These are phyloP conservation scores for Diploptera punctata DNA, from an alignment of 2,888 invertebrate species.

Conservation along the genomic window DNA sequence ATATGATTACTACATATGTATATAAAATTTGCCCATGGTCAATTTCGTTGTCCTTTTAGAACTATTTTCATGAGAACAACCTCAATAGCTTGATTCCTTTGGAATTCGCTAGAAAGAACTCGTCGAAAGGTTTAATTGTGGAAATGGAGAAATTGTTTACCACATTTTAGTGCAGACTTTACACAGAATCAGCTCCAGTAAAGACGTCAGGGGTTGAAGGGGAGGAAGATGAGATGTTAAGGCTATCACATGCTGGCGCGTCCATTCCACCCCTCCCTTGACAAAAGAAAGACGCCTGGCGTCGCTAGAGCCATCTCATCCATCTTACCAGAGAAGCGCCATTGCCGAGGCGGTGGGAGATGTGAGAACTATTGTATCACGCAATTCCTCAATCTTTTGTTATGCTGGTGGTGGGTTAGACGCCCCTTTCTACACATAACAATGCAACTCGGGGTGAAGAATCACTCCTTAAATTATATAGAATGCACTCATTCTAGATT, in stretches of 20 bases:
- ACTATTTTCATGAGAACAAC: no score
- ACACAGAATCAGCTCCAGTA: background rate
- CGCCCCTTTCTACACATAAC: conserved; percentile 1
- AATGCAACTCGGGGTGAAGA: conserved; percentile 1
- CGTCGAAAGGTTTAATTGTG: no score
- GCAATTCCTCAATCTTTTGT: conserved; percentile 31
- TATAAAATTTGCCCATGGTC: no score
- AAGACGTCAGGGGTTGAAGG: background rate
- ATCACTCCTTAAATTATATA: no score
- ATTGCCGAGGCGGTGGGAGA: conserved; percentile 25
- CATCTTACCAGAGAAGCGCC: conserved; percentile 9
- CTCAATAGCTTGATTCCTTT: no score
- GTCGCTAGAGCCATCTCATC: conserved; percentile 18
- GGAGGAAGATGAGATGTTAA: conserved; percentile 28
- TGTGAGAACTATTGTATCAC: conserved; percentile 30
- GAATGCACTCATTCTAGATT: no score
- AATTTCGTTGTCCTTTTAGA: no score
- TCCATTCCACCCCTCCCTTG: conserved; percentile 23
- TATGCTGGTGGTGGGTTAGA: conserved; percentile 12
- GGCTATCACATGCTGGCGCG: conserved; percentile 23
- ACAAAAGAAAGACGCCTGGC: conserved; percentile 30
- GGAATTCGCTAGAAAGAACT: no score
- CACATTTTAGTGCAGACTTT: background rate
- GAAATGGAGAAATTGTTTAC: no score
- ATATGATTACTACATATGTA: no score